Conservation (phyloP, 2,113 vertebrate genomes). For the Microcebus lehilahytsara region DNA sequence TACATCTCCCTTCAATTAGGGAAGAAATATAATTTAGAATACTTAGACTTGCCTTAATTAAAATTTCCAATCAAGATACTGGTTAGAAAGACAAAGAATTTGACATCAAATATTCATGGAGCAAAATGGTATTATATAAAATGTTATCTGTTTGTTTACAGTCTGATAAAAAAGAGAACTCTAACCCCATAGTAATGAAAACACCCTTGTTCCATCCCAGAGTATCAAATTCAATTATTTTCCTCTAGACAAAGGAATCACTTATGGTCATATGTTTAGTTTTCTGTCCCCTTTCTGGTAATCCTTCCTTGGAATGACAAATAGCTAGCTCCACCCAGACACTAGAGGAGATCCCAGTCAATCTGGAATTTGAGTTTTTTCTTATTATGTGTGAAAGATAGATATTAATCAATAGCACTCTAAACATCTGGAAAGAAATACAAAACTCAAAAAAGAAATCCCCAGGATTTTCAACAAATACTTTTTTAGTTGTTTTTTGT, state of each 20-base stretch:
- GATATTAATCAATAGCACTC: neutral
- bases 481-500: no score
- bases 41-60: constrained; percentile 21
- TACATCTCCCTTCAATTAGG: neutral
- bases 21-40: neutral
- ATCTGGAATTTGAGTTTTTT: constrained; percentile 36
- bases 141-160: constrained; percentile 34
- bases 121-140: neutral
- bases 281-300: constrained; percentile 3
- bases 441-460: neutral
- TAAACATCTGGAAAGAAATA: constrained; percentile 22
- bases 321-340: neutral
- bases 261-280: constrained; percentile 31
- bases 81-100: constrained; percentile 47
- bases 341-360: neutral
- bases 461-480: neutral
- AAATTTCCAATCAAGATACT: constrained; percentile 3
- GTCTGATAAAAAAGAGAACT: neutral
- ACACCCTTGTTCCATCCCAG: neutral
- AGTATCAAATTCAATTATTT: constrained; percentile 42
- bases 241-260: neutral
- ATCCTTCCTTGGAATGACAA: neutral
- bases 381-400: neutral
- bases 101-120: neutral
- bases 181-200: neutral